These are phyloP conservation scores for Chaetoderma sp. DNA, from an alignment of 2,888 invertebrate species.

Conservation along the genomic window DNA sequence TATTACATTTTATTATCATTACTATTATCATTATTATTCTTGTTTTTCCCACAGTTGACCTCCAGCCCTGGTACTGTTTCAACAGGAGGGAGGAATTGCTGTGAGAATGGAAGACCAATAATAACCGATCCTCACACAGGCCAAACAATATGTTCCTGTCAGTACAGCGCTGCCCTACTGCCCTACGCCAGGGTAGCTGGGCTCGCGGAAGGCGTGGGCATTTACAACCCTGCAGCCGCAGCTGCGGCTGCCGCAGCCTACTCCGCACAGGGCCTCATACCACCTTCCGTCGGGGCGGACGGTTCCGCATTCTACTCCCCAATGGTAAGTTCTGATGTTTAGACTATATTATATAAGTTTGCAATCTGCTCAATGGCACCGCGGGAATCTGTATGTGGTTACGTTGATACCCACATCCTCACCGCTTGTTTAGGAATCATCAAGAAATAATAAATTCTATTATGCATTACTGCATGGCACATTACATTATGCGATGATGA, in stretches of 20 bases:
- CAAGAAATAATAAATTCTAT: not conserved
- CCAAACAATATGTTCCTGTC: conserved; percentile 72
- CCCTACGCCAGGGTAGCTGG: conserved; percentile 76
- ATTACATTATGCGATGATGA: not conserved
- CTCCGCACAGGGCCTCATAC: conserved; percentile 65
- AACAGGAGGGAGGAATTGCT: conserved; percentile 73
- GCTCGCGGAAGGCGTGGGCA: conserved; percentile 71
- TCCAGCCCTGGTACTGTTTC: conserved; percentile 44
- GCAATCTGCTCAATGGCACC: too few relatives aligned
- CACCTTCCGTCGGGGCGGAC: conserved; percentile 68
- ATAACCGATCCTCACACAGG: conserved; percentile 67
- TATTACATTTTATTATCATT: too few relatives aligned
- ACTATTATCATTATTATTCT: too few relatives aligned
- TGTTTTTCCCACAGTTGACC: conserved; percentile 43
- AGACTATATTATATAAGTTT: too few relatives aligned
- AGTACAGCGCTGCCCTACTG: conserved; percentile 79
- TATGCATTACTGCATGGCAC: not conserved
- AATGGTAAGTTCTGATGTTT: conserved; percentile 89
- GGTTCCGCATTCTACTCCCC: conserved; percentile 96
- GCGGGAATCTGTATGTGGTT: too few relatives aligned
- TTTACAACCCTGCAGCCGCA: conserved; percentile 58
- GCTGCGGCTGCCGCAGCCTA: conserved; percentile 54
- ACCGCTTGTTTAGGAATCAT: not conserved
- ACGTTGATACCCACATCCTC: not conserved
- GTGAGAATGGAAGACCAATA: conserved; percentile 84